phyloP scores from a whole-genome alignment of 2,888 invertebrate genomes.

The Orthosia incerta region DNA sequence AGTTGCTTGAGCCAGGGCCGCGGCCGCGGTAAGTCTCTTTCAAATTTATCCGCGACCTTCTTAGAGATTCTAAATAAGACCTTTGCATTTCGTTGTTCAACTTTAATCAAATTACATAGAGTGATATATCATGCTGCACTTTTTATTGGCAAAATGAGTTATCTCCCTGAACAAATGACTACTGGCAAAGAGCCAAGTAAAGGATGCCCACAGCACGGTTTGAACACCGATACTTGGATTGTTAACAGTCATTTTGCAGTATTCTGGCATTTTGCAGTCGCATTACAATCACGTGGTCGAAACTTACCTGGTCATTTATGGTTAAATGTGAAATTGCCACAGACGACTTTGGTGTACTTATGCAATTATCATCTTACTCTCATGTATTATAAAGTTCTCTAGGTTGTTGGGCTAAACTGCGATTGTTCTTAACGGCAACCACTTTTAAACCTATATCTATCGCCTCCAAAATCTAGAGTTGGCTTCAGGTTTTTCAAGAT shows the following conservation, averaged over 20 bases:
- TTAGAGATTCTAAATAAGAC: too few relatives aligned
- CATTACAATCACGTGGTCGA: not conserved
- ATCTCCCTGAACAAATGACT: not conserved
- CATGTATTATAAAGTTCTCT: not conserved
- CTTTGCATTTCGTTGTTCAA: not conserved
- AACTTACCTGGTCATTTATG: not conserved
- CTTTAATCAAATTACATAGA: not conserved
- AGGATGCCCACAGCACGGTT: constrained; percentile 1
- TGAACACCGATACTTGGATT: constrained; percentile 21
- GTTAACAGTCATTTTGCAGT: constrained; percentile 18
- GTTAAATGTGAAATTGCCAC: too few relatives aligned
- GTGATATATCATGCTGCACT: not conserved
- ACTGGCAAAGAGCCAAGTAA: constrained; percentile 36
- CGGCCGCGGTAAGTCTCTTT: too few relatives aligned
- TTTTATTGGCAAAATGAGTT: not conserved
- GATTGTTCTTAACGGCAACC: not conserved
- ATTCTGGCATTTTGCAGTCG: constrained; percentile 7
- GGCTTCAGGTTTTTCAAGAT: not conserved
- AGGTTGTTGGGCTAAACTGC: too few relatives aligned
- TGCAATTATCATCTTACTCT: not conserved
- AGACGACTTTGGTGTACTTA: not conserved
- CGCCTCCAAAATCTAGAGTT: not conserved
- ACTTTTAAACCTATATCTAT: not conserved
- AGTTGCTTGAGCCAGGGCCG: too few relatives aligned
- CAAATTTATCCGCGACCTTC: too few relatives aligned